Percentiles rank a stretch among this genome's conserved stretches.
These are phyloP conservation scores for Bubalus kerabau DNA, from an alignment of 2,113 vertebrate genomes.

Conservation along the genomic window DNA sequence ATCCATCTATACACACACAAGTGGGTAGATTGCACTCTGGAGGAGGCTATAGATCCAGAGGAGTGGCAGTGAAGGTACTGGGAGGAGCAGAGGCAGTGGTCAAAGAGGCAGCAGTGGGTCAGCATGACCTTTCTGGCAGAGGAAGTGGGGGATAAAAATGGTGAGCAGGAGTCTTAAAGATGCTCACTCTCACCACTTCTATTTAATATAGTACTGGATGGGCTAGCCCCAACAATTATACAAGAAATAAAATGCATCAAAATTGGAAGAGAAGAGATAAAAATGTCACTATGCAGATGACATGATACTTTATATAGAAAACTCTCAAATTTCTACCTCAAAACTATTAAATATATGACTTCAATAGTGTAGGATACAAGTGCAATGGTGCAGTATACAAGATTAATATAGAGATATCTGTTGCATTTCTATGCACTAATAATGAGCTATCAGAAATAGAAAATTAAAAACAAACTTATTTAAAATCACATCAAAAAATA, in stretches of 20 bases:
- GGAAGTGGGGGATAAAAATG: background rate
- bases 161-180: background rate
- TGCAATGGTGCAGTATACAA: background rate
- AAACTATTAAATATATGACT: background rate
- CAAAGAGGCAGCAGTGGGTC: background rate
- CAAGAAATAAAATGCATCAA: background rate
- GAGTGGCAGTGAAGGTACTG: background rate
- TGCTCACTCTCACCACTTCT: background rate
- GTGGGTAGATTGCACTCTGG: background rate
- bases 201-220: background rate
- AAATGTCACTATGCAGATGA: background rate
- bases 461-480: background rate
- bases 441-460: background rate
- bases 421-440: background rate
- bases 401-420: background rate
- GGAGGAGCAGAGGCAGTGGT: background rate
- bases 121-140: background rate
- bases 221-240: background rate
- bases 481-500: background rate
- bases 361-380: background rate
- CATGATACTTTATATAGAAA: background rate
- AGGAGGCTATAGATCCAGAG: background rate
- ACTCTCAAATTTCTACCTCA: background rate
- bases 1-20: background rate
- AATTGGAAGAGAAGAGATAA: background rate